Conservation (phyloP, 2,888 invertebrate genomes). For the Cyaniris semiargus region DNA sequence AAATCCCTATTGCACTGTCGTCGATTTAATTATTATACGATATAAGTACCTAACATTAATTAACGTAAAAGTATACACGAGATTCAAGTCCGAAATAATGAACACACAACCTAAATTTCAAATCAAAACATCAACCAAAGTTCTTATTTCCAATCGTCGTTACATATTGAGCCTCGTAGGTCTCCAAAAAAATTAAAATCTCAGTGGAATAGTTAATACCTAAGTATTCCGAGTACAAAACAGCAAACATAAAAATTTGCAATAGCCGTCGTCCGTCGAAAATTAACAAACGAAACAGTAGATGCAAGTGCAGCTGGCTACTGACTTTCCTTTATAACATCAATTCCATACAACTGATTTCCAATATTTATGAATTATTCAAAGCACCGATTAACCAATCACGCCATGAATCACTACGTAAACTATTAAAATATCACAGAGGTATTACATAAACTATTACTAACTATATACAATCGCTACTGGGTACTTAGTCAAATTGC, state of each 20-base stretch:
- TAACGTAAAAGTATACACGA: neutral
- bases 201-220: neutral
- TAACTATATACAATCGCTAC: constrained; percentile 47
- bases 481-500: constrained; percentile 32
- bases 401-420: constrained; percentile 56
- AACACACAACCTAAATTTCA: neutral
- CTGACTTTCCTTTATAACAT: neutral
- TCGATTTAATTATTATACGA: too few species aligned
- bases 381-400: constrained; percentile 50
- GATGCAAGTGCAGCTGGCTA: neutral
- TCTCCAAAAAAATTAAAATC: too few species aligned
- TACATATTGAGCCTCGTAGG: too few species aligned
- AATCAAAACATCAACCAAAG: neutral
- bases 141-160: too few species aligned
- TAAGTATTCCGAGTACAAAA: too few species aligned
- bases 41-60: neutral
- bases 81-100: neutral
- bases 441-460: constrained; percentile 55
- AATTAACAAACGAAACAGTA: neutral
- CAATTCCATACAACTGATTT: neutral
- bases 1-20: neutral
- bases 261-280: too few species aligned
- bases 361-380: neutral
- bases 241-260: too few species aligned
- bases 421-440: constrained; percentile 68